Percentiles rank a stretch among this genome's conserved stretches.
Evolutionary conservation across 2,888 invertebrate genomes (phyloP).

Genomic region (Platycheirus albimanus): DNA sequence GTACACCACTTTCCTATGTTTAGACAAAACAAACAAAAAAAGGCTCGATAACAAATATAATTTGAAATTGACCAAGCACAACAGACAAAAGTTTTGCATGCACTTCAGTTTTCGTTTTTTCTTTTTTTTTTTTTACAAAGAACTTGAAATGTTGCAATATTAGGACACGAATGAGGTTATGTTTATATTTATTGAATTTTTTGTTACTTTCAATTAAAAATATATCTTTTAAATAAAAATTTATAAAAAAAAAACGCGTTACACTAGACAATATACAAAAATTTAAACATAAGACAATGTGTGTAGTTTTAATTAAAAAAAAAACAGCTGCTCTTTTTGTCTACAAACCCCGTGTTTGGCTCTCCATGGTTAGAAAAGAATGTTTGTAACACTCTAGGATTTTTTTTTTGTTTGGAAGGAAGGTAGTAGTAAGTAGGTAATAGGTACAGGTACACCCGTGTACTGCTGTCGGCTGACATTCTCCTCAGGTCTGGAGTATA

Average conservation of each 20-base stretch:
- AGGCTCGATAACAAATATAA: not conserved
- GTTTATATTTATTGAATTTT: slow-evolving; percentile 29
- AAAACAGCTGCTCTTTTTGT: slow-evolving; percentile 53
- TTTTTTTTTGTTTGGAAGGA: slow-evolving; percentile 29
- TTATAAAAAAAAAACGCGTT: not conserved
- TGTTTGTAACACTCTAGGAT: slow-evolving; percentile 9
- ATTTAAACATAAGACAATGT: slow-evolving; percentile 47
- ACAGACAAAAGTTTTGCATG: slow-evolving; percentile 43
- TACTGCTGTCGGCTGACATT: slow-evolving; percentile 42
- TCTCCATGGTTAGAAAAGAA: slow-evolving; percentile 48
- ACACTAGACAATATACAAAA: not conserved
- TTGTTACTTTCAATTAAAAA: slow-evolving; percentile 14
- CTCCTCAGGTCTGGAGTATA: slow-evolving; percentile 8
- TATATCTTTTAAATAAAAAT: not conserved
- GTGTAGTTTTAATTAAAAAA: slow-evolving; percentile 33
- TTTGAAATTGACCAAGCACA: no score
- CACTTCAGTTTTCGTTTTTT: slow-evolving; percentile 11
- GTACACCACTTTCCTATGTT: slow-evolving; percentile 38
- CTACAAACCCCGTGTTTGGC: slow-evolving; percentile 65
- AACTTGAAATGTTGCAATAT: slow-evolving; percentile 26
- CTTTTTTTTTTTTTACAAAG: not conserved
- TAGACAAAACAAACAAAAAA: slow-evolving; percentile 3
- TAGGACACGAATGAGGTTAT: slow-evolving; percentile 30
- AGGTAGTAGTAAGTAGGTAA: no score
- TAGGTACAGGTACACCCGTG: no score